Conservation (phyloP, 2,888 invertebrate species). For the Phaonia tiefii region DNA sequence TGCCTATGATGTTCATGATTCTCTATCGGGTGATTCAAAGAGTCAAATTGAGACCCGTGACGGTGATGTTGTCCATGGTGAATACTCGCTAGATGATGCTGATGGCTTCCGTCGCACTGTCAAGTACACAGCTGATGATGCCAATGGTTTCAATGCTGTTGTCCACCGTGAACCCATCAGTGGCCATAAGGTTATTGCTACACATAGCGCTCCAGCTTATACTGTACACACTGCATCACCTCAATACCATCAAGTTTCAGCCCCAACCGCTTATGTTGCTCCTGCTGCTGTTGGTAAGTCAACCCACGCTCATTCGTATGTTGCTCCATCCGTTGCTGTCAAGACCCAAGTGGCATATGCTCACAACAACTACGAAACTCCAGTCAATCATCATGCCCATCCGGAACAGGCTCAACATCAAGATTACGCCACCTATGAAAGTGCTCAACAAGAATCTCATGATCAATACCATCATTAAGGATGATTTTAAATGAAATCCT, state of each 20-base stretch:
- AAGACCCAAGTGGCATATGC: slow-evolving; percentile 68
- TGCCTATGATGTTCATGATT: slow-evolving; percentile 79
- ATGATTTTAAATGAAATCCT: not conserved
- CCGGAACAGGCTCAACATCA: slow-evolving; percentile 60
- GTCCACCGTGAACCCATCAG: slow-evolving; percentile 76
- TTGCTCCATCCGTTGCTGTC: slow-evolving; percentile 65
- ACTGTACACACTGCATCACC: slow-evolving; percentile 54
- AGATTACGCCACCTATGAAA: slow-evolving; percentile 69
- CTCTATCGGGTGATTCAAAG: slow-evolving; percentile 79
- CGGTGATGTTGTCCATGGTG: slow-evolving; percentile 79
- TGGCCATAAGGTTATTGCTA: slow-evolving; percentile 66
- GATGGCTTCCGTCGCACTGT: slow-evolving; percentile 79
- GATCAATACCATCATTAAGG: slow-evolving; percentile 35
- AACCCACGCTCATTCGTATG: slow-evolving; percentile 67
- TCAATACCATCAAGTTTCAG: slow-evolving; percentile 72
- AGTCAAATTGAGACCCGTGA: slow-evolving; percentile 78
- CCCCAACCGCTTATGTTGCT: slow-evolving; percentile 65
- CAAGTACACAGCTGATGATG: slow-evolving; percentile 79
- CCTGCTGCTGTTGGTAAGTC: slow-evolving; percentile 68
- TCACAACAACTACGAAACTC: slow-evolving; percentile 65
- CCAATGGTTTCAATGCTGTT: slow-evolving; percentile 79
- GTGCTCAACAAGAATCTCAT: slow-evolving; percentile 70
- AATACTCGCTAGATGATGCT: slow-evolving; percentile 79
- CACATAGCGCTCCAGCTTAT: slow-evolving; percentile 53
- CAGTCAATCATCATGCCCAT: slow-evolving; percentile 68